Evolutionary conservation across 2,888 invertebrate species (phyloP).

Genomic region (Pollenia labialis): DNA sequence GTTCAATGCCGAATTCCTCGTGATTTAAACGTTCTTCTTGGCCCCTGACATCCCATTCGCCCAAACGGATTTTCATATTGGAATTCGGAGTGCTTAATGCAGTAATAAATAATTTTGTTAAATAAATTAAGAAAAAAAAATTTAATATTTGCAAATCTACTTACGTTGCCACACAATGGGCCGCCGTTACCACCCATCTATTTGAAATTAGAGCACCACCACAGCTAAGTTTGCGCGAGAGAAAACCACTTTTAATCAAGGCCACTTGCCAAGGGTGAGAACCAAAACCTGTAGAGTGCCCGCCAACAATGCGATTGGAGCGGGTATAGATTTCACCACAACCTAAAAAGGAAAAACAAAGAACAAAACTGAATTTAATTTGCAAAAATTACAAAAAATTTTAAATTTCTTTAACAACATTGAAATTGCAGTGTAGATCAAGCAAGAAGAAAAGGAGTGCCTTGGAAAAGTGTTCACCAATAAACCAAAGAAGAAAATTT

Average conservation of each 20-base stretch:
- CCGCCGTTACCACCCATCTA: conserved; percentile 96
- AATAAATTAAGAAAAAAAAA: conserved; percentile 21
- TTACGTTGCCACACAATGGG: conserved; percentile 96
- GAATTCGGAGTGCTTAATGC: conserved; percentile 91
- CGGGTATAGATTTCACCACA: conserved; percentile 95
- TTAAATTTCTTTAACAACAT: neutral
- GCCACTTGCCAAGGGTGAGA: conserved; percentile 98
- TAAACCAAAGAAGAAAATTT: conserved; percentile 35
- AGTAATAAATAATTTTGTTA: neutral
- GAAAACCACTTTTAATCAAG: conserved; percentile 94
- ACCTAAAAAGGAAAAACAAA: conserved; percentile 86
- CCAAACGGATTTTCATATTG: conserved; percentile 94
- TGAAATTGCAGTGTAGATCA: conserved; percentile 57
- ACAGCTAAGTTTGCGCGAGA: conserved; percentile 95
- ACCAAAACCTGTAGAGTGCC: conserved; percentile 94
- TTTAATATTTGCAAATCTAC: conserved; percentile 81
- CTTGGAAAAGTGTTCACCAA: conserved; percentile 28
- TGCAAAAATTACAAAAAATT: neutral
- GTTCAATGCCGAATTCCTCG: conserved; percentile 94
- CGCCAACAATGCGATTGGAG: conserved; percentile 95
- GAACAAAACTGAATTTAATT: neutral
- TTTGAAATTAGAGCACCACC: conserved; percentile 95
- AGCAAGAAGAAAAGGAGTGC: conserved; percentile 44
- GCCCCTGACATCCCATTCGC: conserved; percentile 96
- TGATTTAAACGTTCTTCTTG: conserved; percentile 92